Conservation (phyloP, 2,113 vertebrate genomes). For the Zosterops hypoxanthus region DNA sequence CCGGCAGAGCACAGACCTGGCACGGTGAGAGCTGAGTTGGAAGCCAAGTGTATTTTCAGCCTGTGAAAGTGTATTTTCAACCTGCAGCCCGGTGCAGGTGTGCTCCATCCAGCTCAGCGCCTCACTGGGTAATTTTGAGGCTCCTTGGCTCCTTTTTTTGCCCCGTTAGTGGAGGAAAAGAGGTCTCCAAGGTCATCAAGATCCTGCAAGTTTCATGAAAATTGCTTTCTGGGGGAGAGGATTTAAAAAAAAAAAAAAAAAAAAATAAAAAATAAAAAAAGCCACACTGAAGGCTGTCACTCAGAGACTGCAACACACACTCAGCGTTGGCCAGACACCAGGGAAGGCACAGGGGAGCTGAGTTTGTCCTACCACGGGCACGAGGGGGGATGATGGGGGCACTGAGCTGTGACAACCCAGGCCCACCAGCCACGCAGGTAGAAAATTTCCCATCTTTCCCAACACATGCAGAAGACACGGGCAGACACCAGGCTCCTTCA, state of each 20-base stretch:
- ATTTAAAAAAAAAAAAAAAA: background rate
- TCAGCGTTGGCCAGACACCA: background rate
- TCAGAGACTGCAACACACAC: background rate
- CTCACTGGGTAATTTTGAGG: background rate
- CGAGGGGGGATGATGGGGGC: background rate
- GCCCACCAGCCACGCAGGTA: background rate
- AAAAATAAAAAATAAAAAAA: background rate
- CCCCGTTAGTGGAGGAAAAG: background rate
- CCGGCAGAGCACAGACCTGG: background rate
- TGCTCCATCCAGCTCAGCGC: background rate
- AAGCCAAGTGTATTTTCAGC: slow-evolving; percentile 40
- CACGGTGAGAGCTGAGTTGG: background rate
- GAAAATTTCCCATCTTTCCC: too few species aligned
- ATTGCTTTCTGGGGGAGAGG: background rate
- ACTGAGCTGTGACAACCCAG: background rate
- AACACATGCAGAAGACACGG: background rate
- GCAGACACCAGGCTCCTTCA: background rate
- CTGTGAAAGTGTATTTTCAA: background rate
- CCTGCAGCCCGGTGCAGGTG: slow-evolving; percentile 16
- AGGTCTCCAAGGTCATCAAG: background rate
- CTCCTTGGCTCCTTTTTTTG: background rate
- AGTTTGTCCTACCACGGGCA: background rate
- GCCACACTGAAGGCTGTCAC: background rate
- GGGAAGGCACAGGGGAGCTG: background rate
- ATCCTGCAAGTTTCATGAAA: background rate